A percentile compares a stretch with the other conserved stretches of the same genome.
Conservation (phyloP, 1,140 invertebrate genomes). For the Sycobia sp. region DNA sequence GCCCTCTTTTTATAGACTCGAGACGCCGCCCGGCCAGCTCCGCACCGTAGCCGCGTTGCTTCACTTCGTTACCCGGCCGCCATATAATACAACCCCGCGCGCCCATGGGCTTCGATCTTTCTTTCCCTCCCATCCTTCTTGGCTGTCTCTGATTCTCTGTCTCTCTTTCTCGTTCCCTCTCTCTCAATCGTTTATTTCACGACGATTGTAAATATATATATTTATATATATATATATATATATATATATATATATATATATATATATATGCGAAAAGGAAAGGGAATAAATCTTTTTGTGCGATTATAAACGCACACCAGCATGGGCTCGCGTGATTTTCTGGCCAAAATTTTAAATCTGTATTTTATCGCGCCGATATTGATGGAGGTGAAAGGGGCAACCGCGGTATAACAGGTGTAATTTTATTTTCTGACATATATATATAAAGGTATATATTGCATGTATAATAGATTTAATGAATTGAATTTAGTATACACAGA, state of each 20-base stretch:
- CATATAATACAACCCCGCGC: too few relatives aligned
- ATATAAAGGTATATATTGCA: background rate
- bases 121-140: too few relatives aligned
- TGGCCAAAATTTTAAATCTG: slow-evolving; percentile 10
- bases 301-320: too few relatives aligned
- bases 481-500: too few relatives aligned
- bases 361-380: slow-evolving; percentile 1
- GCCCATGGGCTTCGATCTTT: too few relatives aligned
- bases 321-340: background rate
- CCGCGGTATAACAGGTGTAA: too few relatives aligned
- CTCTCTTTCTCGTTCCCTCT: slow-evolving; percentile 7
- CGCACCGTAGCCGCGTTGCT: slow-evolving; percentile 41
- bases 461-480: background rate
- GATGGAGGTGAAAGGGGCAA: too few relatives aligned
- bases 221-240: background rate
- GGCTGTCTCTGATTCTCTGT: too few relatives aligned
- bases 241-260: background rate
- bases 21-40: slow-evolving; percentile 36
- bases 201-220: too few relatives aligned
- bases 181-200: too few relatives aligned
- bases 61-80: slow-evolving; percentile 35
- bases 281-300: slow-evolving; percentile 15
- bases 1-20: slow-evolving; percentile 30
- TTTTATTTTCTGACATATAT: too few relatives aligned
- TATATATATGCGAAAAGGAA: too few relatives aligned